These are phyloP conservation scores for Athene cunicularia DNA, from an alignment of 2,113 vertebrate genomes.

Conservation along the genomic window DNA sequence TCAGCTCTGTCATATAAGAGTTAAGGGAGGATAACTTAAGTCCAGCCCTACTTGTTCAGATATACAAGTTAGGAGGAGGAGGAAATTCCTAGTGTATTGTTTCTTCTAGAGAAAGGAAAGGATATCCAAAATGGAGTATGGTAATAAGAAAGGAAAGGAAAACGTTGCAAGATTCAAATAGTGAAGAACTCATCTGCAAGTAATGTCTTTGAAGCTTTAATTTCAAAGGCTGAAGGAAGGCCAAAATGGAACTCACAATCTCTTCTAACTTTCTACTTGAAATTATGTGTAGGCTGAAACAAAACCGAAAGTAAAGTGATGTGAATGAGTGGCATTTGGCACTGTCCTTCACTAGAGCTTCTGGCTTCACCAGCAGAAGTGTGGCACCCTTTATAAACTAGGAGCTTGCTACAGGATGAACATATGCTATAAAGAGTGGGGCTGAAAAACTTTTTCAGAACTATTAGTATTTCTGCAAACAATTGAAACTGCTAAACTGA, in stretches of 20 bases:
- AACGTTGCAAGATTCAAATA: background rate
- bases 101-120: background rate
- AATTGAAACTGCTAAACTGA: background rate
- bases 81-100: background rate
- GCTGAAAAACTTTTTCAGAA: background rate
- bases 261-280: background rate
- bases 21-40: background rate
- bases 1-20: background rate
- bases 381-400: background rate
- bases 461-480: background rate
- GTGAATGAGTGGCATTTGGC: background rate
- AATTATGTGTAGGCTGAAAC: background rate
- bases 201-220: background rate
- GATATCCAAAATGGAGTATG: background rate
- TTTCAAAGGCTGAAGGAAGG: background rate
- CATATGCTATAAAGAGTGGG: background rate
- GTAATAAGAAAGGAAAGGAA: background rate
- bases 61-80: background rate
- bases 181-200: background rate
- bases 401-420: background rate
- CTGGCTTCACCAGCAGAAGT: background rate
- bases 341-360: background rate
- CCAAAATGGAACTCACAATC: fast-evolving
- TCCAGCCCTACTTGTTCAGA: background rate
- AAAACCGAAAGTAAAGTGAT: background rate